Base-by-base conservation (phyloP, 1,140 invertebrate genomes). In the Amphibalanus amphitrite region DNA sequence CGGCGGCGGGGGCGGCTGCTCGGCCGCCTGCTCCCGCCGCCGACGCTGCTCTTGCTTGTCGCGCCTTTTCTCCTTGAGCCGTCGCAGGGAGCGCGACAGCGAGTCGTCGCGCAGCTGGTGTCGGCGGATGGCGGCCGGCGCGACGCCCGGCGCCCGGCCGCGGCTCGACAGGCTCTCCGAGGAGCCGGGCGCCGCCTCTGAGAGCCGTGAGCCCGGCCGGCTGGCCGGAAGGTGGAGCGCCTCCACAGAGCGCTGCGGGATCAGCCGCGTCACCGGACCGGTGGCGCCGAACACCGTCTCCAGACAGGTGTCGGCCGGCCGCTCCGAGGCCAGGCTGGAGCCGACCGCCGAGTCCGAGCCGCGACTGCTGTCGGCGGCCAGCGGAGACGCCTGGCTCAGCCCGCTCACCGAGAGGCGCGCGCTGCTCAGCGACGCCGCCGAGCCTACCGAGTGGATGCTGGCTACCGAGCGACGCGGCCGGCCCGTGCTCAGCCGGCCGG, bases 241-340 rank as follows among this genome's bases (percentile, higher is more conserved):
- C n/a, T 67, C 65, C 3, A 67, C 65, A n/a, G 65, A 67, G n/a
- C 65, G n/a, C 65, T 67, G 65, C n/a, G 26, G 65, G 28, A 67
- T 67, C 6, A 26, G 65, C 23, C 65, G 65, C 65, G 65, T 67
- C 17, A 67, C n/a, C 17, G 65, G 65, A 10, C 28, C 65, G 65
- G 28, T 26, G n/a, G 65, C 65, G n/a, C 65, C 65, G 65, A 67
- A 67, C 65, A 67, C 65, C 28, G 65, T 67, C 65, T 67, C 65
- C 65, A 67, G 65, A 17, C 65, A 67, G 26, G 65, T 67, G 28
- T 67, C 65, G 65, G 28, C 65, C 65, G 65, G 28, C 65, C 65
- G 65, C 28, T 28, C 26, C 3, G 65, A 67, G n/a, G 65, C n/a
- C 65, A 67, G 10, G 8, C 26, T 28, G 10, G 65, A 67, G 65